Evolutionary conservation across 1,140 invertebrate genomes (phyloP), one percentile per base, ranked within the genome.

Genomic region (Phenacoccus solenopsis): DNA sequence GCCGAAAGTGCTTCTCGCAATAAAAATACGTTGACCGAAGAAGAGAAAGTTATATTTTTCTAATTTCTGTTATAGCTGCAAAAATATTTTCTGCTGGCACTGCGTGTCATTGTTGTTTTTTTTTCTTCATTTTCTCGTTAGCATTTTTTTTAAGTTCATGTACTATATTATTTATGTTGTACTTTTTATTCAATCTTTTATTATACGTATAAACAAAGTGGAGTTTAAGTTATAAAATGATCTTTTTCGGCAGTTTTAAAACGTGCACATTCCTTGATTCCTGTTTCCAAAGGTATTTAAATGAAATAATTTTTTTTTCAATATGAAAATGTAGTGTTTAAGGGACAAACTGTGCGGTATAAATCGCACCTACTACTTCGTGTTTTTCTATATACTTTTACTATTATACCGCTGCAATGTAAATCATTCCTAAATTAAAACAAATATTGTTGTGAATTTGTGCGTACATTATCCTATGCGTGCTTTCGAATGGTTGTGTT

Each of bases 21-120:
- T 69, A 72, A 74, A 13, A 75, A 76, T 71, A 71, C 76, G 7
- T 73, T 79, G 27, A 57, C 68, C 3, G 38, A 56, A 16, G 81
- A 82, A 73, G 81, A 82, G 57, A 79, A 82, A 73, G 81, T 82
- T 10, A 78, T 82, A 69, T 82, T 81, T 77, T 82, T 82, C 78
- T 82, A 79, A 82, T 3, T 13, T 56, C 28, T 68, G 9, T 68
- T 25, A 69, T 49, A 5, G 38, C 38, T 49, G 38, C 38, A 49
- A 49, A 49, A n/a, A n/a, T n/a, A n/a, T n/a, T n/a, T n/a, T n/a
- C n/a, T n/a, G n/a, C n/a, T n/a, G n/a, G n/a, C n/a, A n/a, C n/a
- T n/a, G n/a, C n/a, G n/a, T n/a, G n/a, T n/a, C n/a, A n/a, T n/a
- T n/a, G n/a, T n/a, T n/a, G n/a, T n/a, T n/a, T n/a, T n/a, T 3